Base-by-base conservation (phyloP, 2,113 vertebrate genomes). In the Nestor notabilis region DNA sequence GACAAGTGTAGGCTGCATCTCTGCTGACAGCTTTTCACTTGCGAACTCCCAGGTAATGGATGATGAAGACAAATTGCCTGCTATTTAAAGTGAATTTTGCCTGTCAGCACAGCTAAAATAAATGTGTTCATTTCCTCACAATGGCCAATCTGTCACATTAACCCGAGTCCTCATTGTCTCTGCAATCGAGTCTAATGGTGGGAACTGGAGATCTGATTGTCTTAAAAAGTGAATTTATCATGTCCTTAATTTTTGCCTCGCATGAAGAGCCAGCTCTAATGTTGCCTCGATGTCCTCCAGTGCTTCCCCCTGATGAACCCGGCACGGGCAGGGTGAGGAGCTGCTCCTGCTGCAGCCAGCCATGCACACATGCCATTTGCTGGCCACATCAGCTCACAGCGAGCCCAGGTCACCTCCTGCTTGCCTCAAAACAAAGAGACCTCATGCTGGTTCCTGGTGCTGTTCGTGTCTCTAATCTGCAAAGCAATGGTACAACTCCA, bases 11-110 rank as follows among this genome's bases (percentile, higher is more conserved):
- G 64, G 50, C 69, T 90, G 76, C 43, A 41, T 43, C 60, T 89
- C 65, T 71, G 64, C 11, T 71, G 83, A 64, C 72, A 89, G 72
- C 49, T 95, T 92, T 92, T 78, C 83, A 33, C 76, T 84, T 87
- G 46, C 0, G 3, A 79, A 44, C 89, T 92, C 64, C 29, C 84
- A 91, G 93, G 72, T 84, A 95, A 94, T 52, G 80, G 83, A 15
- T 91, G 89, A 95, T 96, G 95, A 95, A 91, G 93, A 91, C 27
- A 84, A 89, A 91, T 69, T 33, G 87, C 33, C 3, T 35, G 69
- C 89, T 94, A 87, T 95, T 94, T 68, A 70, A 95, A 90, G 87
- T 71, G 80, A 93, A 84, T 97, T 95, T 91, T 87, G 29, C 56
- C 89, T 84, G 69, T 75, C 47, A 70, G 80, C 52, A 50, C 24